Conservation (phyloP, 2,113 vertebrate species). For the Mola mola region DNA sequence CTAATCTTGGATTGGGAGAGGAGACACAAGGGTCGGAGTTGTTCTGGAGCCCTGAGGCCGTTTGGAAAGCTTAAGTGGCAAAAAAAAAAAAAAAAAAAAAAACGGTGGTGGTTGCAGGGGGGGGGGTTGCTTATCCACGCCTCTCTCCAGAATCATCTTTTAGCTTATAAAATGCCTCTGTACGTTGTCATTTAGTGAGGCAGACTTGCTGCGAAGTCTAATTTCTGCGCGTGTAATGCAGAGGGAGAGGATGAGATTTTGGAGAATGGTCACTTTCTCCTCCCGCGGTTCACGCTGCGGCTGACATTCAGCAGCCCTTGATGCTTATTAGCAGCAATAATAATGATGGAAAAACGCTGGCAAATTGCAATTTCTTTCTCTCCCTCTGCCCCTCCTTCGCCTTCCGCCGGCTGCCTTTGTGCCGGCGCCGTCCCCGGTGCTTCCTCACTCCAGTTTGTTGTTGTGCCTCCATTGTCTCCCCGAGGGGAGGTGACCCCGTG, state of each 20-base stretch:
- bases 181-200: slow-evolving; percentile 40
- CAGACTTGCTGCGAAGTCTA: slow-evolving; percentile 29
- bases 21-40: slow-evolving; percentile 80
- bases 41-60: slow-evolving; percentile 76
- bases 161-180: slow-evolving; percentile 36
- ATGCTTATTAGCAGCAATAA: slow-evolving; percentile 69
- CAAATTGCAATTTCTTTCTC: slow-evolving; percentile 53
- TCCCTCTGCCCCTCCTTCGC: slow-evolving; percentile 30
- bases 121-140: slow-evolving; percentile 63
- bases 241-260: slow-evolving; percentile 19
- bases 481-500: slow-evolving; percentile 84
- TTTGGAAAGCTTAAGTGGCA: slow-evolving; percentile 79
- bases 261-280: slow-evolving; percentile 52
- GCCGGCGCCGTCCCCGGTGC: slow-evolving; percentile 52
- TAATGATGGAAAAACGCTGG: slow-evolving; percentile 52
- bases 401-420: slow-evolving; percentile 64
- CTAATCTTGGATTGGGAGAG: slow-evolving; percentile 84
- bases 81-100: slow-evolving; percentile 44
- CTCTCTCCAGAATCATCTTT: slow-evolving; percentile 56
- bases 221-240: slow-evolving; percentile 26
- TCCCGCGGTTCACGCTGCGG: not conserved
- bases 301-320: slow-evolving; percentile 71
- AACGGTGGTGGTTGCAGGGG: too few relatives aligned
- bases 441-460: slow-evolving; percentile 68
- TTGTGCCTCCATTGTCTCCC: slow-evolving; percentile 77